phyloP scores from a whole-genome alignment of 2,888 invertebrate genomes.

The Andrena hattorfiana region DNA sequence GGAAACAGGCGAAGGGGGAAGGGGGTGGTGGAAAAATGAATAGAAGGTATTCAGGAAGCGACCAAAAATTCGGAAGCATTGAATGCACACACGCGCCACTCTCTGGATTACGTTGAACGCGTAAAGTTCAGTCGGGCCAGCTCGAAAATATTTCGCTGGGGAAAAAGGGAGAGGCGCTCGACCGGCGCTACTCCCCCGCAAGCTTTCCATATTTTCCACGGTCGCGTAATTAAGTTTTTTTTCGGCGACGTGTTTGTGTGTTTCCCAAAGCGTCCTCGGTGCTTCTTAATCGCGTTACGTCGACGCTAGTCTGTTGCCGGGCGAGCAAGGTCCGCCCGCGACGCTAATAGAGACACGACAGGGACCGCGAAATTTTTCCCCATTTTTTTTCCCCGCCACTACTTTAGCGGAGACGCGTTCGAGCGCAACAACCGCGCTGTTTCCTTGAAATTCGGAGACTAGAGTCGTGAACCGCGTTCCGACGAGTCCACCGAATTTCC shows the following conservation, averaged over 20 bases:
- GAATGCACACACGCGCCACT: conserved; percentile 37
- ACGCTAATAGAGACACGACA: background rate
- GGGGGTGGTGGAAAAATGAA: conserved; percentile 44
- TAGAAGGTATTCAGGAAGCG: conserved; percentile 34
- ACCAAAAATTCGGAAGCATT: conserved; percentile 40
- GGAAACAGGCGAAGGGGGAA: background rate
- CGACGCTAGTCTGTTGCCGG: conserved; percentile 1
- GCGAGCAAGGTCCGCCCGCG: background rate
- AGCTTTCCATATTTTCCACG: background rate
- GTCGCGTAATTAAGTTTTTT: conserved; percentile 30
- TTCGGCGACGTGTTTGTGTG: conserved; percentile 26
- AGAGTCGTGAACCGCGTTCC: background rate
- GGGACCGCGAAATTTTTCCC: background rate
- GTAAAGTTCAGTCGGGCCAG: background rate
- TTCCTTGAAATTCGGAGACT: background rate
- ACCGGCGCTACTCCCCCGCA: background rate
- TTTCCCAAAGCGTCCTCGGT: conserved; percentile 15
- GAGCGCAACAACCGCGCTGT: background rate
- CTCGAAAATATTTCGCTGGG: conserved; percentile 23
- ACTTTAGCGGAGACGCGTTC: background rate
- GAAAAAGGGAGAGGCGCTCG: background rate
- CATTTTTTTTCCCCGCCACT: background rate
- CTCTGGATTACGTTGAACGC: conserved; percentile 35
- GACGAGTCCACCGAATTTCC: background rate
- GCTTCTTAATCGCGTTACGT: conserved; percentile 32